phyloP scores from a whole-genome alignment of 2,113 vertebrate species.

The Bufo gargarizans region DNA sequence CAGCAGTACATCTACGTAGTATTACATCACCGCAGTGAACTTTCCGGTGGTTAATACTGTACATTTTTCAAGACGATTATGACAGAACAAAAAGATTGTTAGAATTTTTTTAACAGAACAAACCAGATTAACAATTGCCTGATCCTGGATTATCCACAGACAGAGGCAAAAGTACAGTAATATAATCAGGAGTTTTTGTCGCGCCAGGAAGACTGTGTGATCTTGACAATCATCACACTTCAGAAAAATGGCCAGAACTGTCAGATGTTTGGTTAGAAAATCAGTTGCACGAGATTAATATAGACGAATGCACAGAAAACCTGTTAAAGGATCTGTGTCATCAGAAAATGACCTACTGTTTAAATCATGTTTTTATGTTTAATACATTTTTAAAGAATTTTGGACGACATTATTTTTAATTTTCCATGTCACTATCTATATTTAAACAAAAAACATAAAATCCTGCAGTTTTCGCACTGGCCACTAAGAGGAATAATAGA shows the following conservation, averaged over 20 bases:
- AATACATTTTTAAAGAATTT: too few relatives aligned
- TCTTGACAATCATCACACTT: background rate
- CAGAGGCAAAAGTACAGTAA: constrained; percentile 25
- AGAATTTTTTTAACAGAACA: constrained; percentile 28
- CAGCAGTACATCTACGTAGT: background rate
- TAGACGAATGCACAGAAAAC: background rate
- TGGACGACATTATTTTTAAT: too few relatives aligned
- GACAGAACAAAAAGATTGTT: constrained; percentile 45
- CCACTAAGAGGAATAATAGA: too few relatives aligned
- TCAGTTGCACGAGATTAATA: background rate
- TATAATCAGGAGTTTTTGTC: constrained; percentile 2
- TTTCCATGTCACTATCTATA: too few relatives aligned
- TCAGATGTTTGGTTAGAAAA: background rate
- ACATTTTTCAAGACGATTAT: constrained; percentile 16
- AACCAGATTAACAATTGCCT: constrained; percentile 39
- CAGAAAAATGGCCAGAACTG: background rate
- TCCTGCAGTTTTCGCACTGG: too few relatives aligned
- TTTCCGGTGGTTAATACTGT: constrained; percentile 15
- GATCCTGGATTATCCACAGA: constrained; percentile 37
- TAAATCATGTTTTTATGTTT: too few relatives aligned
- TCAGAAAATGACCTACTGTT: too few relatives aligned
- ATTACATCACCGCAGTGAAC: background rate
- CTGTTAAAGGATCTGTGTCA: too few relatives aligned
- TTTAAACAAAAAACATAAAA: too few relatives aligned
- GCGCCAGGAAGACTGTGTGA: background rate